Percentiles rank a stretch among this genome's conserved stretches.
Conservation (phyloP, 2,797 vertebrate species). For the Rhabdophis nuchalis region DNA sequence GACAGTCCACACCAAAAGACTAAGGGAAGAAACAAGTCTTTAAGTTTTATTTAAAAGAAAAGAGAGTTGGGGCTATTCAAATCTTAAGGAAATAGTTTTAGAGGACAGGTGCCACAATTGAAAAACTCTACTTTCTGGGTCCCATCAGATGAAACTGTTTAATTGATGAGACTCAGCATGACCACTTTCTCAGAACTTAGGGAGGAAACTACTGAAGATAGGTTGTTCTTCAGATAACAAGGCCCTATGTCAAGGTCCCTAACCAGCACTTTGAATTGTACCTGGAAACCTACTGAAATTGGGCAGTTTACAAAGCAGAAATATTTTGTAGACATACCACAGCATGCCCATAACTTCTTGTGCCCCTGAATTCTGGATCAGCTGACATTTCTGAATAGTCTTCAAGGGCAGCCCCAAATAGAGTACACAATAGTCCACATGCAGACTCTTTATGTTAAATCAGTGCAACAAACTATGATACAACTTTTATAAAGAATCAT, state of each 20-base stretch:
- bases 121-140: neutral
- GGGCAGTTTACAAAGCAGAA: neutral
- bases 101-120: neutral
- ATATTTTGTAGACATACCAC: neutral
- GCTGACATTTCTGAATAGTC: neutral
- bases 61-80: neutral
- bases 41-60: neutral
- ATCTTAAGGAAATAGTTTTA: neutral
- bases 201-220: neutral
- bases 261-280: neutral
- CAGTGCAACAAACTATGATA: neutral
- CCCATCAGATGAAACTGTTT: neutral
- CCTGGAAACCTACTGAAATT: neutral
- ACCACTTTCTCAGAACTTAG: neutral
- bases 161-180: neutral
- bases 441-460: neutral
- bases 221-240: neutral
- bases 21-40: neutral
- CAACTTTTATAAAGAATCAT: neutral
- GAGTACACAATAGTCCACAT: neutral
- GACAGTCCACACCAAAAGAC: neutral
- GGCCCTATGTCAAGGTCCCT: neutral
- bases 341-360: neutral
- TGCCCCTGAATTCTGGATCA: neutral
- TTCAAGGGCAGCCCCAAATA: neutral